phyloP scores from a whole-genome alignment of 2,797 vertebrate genomes.

The Echiichthys vipera region DNA sequence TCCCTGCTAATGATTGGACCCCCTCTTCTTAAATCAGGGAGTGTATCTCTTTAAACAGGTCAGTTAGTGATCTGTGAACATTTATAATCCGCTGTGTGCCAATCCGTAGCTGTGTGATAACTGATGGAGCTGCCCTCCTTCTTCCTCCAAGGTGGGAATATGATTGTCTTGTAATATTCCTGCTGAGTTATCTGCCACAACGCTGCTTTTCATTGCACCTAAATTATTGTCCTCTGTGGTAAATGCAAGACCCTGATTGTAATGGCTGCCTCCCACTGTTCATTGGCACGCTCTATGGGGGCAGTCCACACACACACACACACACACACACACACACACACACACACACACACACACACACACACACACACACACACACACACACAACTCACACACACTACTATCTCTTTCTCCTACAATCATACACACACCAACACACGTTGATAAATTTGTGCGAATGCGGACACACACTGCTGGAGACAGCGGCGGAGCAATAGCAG shows the following conservation, averaged over 20 bases:
- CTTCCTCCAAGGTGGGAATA: constrained; percentile 3
- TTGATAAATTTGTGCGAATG: constrained; percentile 21
- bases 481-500: constrained; percentile 36
- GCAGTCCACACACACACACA: constrained; percentile 13
- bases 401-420: constrained; percentile 5
- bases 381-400: constrained; percentile 22
- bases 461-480: constrained; percentile 2
- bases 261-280: constrained; percentile 51
- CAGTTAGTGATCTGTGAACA: constrained; percentile 37
- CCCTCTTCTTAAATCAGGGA: constrained; percentile 11
- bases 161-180: constrained; percentile 47
- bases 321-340: constrained; percentile 16
- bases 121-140: constrained; percentile 5
- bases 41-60: constrained; percentile 26
- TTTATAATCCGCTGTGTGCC: constrained; percentile 37
- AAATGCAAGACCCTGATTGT: constrained; percentile 57
- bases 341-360: neutral
- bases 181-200: constrained; percentile 32
- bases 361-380: constrained; percentile 18
- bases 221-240: constrained; percentile 49
- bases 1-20: too few species aligned
- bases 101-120: constrained; percentile 5
- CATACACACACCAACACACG: constrained; percentile 20
- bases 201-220: constrained; percentile 43
- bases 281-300: constrained; percentile 6